phyloP scores from a whole-genome alignment of 2,113 vertebrate genomes.

The Tauraco erythrolophus region DNA sequence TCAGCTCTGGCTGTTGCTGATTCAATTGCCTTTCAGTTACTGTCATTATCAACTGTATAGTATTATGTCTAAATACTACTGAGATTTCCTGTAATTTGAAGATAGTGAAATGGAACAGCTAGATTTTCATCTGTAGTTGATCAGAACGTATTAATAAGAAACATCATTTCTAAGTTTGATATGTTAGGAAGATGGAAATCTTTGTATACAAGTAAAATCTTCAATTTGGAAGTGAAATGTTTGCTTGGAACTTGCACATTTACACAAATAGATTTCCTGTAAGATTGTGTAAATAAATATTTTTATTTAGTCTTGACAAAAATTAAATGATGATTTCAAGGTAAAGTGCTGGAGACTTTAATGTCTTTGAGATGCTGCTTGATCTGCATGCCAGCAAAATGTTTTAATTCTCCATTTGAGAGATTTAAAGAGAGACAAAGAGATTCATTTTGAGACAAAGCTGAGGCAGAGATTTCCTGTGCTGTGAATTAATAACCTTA shows the following conservation, averaged over 20 bases:
- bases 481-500: not conserved
- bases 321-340: not conserved
- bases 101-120: not conserved
- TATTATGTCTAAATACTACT: not conserved
- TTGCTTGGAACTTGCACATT: not conserved
- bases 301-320: not conserved
- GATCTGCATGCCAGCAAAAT: not conserved
- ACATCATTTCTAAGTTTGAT: not conserved
- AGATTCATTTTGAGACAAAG: conserved; percentile 14
- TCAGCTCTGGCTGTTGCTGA: not conserved
- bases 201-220: not conserved
- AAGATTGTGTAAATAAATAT: not conserved
- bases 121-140: not conserved
- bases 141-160: conserved; percentile 1
- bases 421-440: not conserved
- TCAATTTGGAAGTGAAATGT: not conserved
- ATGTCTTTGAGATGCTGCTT: not conserved
- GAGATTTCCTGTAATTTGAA: not conserved
- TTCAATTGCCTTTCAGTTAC: not conserved
- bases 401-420: not conserved
- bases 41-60: not conserved
- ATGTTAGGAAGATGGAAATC: too few species aligned
- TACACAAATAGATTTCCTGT: not conserved
- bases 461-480: conserved; percentile 24
- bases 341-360: not conserved